A percentile compares a stretch with the other conserved stretches of the same genome.
These are phyloP conservation scores for Drosophila demipolita DNA, from an alignment of 2,888 invertebrate genomes.

Conservation along the genomic window DNA sequence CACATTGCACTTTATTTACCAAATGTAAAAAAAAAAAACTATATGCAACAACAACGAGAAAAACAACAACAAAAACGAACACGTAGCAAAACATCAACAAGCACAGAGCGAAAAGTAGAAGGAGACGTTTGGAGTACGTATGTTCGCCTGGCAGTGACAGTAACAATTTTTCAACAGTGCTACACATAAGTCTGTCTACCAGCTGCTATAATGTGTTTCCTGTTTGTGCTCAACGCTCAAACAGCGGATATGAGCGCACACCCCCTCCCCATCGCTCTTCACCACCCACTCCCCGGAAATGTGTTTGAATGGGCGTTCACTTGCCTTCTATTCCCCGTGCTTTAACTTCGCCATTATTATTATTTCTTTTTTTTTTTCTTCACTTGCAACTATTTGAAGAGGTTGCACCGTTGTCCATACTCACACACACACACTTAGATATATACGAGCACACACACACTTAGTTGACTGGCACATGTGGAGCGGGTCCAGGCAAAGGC, in stretches of 20 bases:
- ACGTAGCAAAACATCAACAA: conserved; percentile 58
- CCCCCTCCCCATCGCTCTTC: no score
- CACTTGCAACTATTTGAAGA: conserved; percentile 60
- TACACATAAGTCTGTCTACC: conserved; percentile 82
- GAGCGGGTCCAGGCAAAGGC: conserved; percentile 31
- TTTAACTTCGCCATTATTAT: not conserved
- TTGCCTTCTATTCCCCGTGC: conserved; percentile 26
- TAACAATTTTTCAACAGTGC: conserved; percentile 81
- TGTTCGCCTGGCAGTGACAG: conserved; percentile 67
- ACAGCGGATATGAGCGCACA: conserved; percentile 73
- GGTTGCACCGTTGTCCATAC: conserved; percentile 69
- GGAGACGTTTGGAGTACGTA: conserved; percentile 43
- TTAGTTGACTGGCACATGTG: conserved; percentile 49
- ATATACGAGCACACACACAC: conserved; percentile 11
- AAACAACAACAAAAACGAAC: conserved; percentile 47
- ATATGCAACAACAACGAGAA: conserved; percentile 45
- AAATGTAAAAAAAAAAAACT: conserved; percentile 71
- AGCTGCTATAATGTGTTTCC: conserved; percentile 81
- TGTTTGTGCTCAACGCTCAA: conserved; percentile 80
- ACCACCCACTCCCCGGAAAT: conserved; percentile 59
- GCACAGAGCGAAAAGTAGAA: conserved; percentile 48
- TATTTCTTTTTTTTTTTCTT: conserved; percentile 29
- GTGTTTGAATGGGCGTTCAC: conserved; percentile 67
- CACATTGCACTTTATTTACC: conserved; percentile 79
- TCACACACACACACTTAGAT: conserved; percentile 10